These are phyloP conservation scores for Catharus ustulatus DNA, from an alignment of 2,797 vertebrate genomes.

Conservation along the genomic window DNA sequence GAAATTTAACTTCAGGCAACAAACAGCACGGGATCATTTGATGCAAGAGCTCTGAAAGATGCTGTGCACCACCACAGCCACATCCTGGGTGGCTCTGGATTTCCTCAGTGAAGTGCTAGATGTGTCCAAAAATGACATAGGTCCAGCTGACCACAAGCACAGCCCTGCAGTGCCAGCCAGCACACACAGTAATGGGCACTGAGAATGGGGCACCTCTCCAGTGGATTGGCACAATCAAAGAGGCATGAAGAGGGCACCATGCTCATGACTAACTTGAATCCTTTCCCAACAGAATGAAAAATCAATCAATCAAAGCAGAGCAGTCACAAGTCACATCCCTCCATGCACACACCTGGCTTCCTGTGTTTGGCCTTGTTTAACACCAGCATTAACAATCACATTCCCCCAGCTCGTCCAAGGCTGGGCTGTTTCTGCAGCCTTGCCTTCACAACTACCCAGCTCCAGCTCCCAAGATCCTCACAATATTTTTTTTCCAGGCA, in stretches of 20 bases:
- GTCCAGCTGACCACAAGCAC: background rate
- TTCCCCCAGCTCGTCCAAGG: background rate
- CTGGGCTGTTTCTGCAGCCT: accelerated
- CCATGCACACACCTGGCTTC: background rate
- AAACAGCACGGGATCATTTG: background rate
- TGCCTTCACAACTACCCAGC: background rate
- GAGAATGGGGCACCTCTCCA: background rate
- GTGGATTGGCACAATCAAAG: background rate
- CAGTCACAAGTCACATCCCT: background rate
- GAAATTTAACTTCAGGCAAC: background rate
- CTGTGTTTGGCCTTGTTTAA: background rate
- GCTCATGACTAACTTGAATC: background rate
- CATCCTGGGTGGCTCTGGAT: accelerated
- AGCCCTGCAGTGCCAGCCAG: accelerated
- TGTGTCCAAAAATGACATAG: accelerated
- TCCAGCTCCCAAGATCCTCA: background rate
- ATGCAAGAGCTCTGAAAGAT: background rate
- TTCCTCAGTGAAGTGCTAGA: background rate
- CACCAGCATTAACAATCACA: background rate
- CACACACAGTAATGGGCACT: background rate
- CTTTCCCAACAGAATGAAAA: background rate
- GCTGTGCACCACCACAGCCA: background rate
- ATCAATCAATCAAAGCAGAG: background rate
- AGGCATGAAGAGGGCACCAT: background rate
- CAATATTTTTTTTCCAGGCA: background rate